These are phyloP conservation scores for Xenopus borealis DNA, from an alignment of 2,113 vertebrate genomes.

Conservation along the genomic window DNA sequence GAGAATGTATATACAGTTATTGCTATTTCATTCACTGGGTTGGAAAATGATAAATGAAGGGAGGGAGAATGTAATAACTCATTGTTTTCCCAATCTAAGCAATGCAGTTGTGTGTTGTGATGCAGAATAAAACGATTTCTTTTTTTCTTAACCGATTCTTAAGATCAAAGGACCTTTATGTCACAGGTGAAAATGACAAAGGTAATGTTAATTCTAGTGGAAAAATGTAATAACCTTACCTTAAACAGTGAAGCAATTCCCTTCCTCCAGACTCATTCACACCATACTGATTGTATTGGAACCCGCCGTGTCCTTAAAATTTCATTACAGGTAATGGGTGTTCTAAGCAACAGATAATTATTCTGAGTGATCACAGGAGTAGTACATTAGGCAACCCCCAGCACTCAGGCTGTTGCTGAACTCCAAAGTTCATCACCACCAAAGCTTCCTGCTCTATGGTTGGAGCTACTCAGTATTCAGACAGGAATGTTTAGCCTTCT, in stretches of 20 bases:
- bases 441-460: no score
- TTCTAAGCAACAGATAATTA: no score
- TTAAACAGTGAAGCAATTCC: neutral
- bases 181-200: slow-evolving; percentile 20
- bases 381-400: no score
- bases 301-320: neutral
- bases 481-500: no score
- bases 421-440: no score
- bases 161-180: neutral
- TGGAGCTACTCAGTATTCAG: no score
- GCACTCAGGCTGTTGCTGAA: no score
- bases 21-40: slow-evolving; percentile 6
- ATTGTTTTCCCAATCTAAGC: neutral
- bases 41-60: slow-evolving; percentile 15
- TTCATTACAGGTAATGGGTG: neutral
- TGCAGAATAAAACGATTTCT: slow-evolving; percentile 11
- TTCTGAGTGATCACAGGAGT: no score
- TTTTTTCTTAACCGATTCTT: slow-evolving; percentile 9
- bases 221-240: slow-evolving; percentile 20
- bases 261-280: neutral
- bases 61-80: neutral
- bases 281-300: slow-evolving; percentile 3
- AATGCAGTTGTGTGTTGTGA: slow-evolving; percentile 10
- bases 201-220: slow-evolving; percentile 13
- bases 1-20: neutral